A percentile compares a stretch with the other conserved stretches of the same genome.
Evolutionary conservation across 1,140 invertebrate species (phyloP).

Genomic region (Heliconius congener): DNA sequence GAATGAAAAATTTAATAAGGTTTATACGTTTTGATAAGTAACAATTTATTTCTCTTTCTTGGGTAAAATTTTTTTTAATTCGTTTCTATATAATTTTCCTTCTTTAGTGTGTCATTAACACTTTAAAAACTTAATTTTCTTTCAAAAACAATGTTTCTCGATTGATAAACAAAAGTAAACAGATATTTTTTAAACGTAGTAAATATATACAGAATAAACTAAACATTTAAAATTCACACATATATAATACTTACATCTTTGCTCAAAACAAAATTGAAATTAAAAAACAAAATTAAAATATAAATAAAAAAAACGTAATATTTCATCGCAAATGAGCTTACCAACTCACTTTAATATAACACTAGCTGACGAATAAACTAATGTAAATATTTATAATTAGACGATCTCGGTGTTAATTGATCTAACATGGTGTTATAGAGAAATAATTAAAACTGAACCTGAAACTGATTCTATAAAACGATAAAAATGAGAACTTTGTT

Average conservation of each 20-base stretch:
- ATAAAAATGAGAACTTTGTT: background rate
- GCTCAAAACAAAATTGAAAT: background rate
- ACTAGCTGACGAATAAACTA: background rate
- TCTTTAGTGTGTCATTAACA: no score
- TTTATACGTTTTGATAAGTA: no score
- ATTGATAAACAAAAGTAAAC: no score
- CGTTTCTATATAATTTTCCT: no score
- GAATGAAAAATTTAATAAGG: no score
- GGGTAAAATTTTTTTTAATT: no score
- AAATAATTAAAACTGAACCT: background rate
- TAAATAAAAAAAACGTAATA: background rate
- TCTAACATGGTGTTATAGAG: background rate
- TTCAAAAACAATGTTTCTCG: no score
- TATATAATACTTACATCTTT: background rate
- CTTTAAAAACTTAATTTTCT: no score
- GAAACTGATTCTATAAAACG: background rate
- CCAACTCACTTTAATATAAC: background rate
- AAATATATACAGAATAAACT: background rate
- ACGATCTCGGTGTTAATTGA: background rate
- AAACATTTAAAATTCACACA: background rate
- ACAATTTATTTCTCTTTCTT: no score
- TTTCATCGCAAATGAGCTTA: background rate
- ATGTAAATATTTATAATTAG: slow-evolving; percentile 3
- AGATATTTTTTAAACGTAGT: no score
- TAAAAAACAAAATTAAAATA: background rate